These are phyloP conservation scores for Drosophila nigromelanica DNA, from an alignment of 1,140 invertebrate genomes.

Conservation along the genomic window DNA sequence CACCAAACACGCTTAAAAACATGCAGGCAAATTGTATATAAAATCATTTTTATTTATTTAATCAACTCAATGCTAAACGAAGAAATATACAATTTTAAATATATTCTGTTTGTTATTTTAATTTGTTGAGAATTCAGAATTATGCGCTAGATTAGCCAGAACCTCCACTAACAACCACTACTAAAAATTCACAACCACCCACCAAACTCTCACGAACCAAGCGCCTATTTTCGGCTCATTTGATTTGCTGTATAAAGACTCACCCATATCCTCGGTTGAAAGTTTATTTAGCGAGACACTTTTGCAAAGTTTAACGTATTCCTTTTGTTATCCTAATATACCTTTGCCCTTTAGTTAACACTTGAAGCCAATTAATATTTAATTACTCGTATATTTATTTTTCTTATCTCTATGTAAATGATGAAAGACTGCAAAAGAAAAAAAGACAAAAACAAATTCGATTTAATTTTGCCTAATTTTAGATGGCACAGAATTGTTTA, in stretches of 20 bases:
- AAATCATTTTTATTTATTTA: slow-evolving; percentile 25
- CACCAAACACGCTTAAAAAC: slow-evolving; percentile 59
- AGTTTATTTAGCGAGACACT: slow-evolving; percentile 63
- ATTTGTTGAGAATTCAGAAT: slow-evolving; percentile 33
- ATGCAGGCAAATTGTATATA: slow-evolving; percentile 14
- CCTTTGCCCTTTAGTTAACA: slow-evolving; percentile 59
- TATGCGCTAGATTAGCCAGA: slow-evolving; percentile 29
- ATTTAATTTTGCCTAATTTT: slow-evolving; percentile 24
- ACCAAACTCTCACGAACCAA: slow-evolving; percentile 43
- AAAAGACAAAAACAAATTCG: slow-evolving; percentile 23
- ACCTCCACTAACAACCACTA: slow-evolving; percentile 39
- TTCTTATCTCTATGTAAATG: slow-evolving; percentile 60
- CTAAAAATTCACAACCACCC: slow-evolving; percentile 31
- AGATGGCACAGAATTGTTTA: slow-evolving; percentile 55
- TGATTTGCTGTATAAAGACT: slow-evolving; percentile 74
- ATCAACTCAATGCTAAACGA: slow-evolving; percentile 61
- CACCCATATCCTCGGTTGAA: slow-evolving; percentile 30
- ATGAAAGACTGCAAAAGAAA: slow-evolving; percentile 40
- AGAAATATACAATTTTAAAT: slow-evolving; percentile 29
- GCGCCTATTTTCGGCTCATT: slow-evolving; percentile 67
- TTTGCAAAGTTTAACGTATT: slow-evolving; percentile 52
- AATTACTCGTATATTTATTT: slow-evolving; percentile 44
- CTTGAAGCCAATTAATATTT: slow-evolving; percentile 51
- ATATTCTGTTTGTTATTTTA: slow-evolving; percentile 31
- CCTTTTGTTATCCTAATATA: slow-evolving; percentile 40